Evolutionary conservation across 2,113 vertebrate genomes (phyloP), one percentile per base, ranked within the genome.

Genomic region (Oryzias melastigma): DNA sequence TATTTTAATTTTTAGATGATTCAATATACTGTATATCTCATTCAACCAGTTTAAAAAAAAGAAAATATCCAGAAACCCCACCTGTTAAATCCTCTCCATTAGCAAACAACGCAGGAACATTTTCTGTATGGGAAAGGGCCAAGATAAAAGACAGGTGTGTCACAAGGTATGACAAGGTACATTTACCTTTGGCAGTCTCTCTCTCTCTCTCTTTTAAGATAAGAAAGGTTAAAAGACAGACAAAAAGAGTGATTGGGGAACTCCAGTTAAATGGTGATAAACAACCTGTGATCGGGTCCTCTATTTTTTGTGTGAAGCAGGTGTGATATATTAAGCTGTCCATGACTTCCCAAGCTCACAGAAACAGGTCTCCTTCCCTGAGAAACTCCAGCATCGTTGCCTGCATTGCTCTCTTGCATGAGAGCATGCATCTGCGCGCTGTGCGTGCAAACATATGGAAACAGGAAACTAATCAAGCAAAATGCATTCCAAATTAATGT

Each of bases 391-490:
- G 44, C 18, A 62, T 63, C 22, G 61, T 68, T 63, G 18, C 18
- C 24, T 43, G 45, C 20, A 72, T 66, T 54, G 62, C 57, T 50
- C 22, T 46, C 35, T 35, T 63, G 58, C 25, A 48, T 52, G 56
- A 42, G 57, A 42, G 22, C 61, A 20, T 65, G 66, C 50, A 63
- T 71, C 48, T 51, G 63, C 4, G 22, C 57, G 24, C 29, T 70
- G 20, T 73, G 59, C 19, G 55, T 18, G 29, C 22, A 17, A 12
- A 18, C 40, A 43, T 58, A 64, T 44, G 40, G 35, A 63, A 48
- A 61, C 81, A 88, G 80, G 83, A 87, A 89, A 68, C 85, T 76
- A 88, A 88, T 87, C 82, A 87, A 68, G 67, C 70, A 47, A 76
- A 84, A 53, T 52, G 22, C 79, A 81, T 83, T 87, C 69, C 82